These are phyloP conservation scores for Chromis chromis DNA, from an alignment of 2,797 vertebrate genomes.

Conservation along the genomic window DNA sequence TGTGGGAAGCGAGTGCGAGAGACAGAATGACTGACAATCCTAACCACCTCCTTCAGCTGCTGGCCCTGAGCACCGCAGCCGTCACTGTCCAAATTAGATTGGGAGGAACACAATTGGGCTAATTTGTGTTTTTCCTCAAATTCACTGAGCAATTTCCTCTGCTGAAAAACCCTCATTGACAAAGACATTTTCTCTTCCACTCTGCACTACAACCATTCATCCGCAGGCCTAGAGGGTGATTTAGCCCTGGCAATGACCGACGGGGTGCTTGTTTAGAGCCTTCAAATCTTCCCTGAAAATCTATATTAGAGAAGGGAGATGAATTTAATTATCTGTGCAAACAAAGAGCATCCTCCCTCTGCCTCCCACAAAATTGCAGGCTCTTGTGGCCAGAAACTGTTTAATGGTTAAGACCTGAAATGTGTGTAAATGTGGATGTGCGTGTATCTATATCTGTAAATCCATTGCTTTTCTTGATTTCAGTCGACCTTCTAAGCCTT, in stretches of 20 bases:
- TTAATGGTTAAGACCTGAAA: conserved; percentile 40
- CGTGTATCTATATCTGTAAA: not conserved
- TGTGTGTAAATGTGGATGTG: conserved; percentile 11
- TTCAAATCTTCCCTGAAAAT: conserved; percentile 58
- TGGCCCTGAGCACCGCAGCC: conserved; percentile 47
- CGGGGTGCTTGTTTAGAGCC: conserved; percentile 54
- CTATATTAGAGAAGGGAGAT: conserved; percentile 57
- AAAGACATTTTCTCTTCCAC: conserved; percentile 61
- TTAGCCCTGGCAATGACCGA: conserved; percentile 32
- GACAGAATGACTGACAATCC: conserved; percentile 39
- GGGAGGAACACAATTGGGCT: conserved; percentile 65
- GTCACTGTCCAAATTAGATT: conserved; percentile 69
- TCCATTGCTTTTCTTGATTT: not conserved
- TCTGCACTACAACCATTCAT: conserved; percentile 53
- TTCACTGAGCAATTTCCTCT: conserved; percentile 73
- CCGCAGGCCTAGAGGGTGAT: conserved; percentile 30
- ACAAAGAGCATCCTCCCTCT: conserved; percentile 46
- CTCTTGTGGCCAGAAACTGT: conserved; percentile 43
- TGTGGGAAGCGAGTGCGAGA: conserved; percentile 1
- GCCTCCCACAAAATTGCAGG: conserved; percentile 36
- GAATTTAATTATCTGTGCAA: conserved; percentile 63
- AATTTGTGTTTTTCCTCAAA: conserved; percentile 81
- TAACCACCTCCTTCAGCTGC: conserved; percentile 59
- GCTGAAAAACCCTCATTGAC: conserved; percentile 66
- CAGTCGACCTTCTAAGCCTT: not conserved